Evolutionary conservation across 2,888 invertebrate genomes (phyloP), one percentile per base, ranked within the genome.

Genomic region (Eugnorisma glareosa): DNA sequence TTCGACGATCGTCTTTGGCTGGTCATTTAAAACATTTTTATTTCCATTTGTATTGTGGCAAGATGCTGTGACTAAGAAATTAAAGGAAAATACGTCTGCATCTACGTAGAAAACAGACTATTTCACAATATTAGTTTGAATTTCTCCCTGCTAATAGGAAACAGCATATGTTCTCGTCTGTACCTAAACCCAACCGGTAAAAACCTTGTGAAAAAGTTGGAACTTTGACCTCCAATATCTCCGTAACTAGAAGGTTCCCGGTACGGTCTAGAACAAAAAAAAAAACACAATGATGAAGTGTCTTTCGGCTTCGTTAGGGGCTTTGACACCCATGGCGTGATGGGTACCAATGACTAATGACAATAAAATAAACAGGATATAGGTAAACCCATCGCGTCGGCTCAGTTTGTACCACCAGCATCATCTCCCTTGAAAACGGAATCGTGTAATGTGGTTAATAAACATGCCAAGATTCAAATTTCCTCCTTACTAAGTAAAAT

Each of bases 51-150:
- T 8, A 15, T 15, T 31, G 13, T 8, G 15, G 48, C 35, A 15
- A 11, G 21, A 31, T 15, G 5, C 37, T n/a, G 43, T 78, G 78
- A 79, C 66, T 78, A 67, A 43, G 35, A 78, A 51, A 43, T 28
- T 24, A 18, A 63, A 24, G 71, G 18, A 48, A 67, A 79, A 45
- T 28, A 31, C 43, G 15, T 35, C 11, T 35, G 6, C 54, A 54
- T 51, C 24, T 35, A 21, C n/a, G 24, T 21, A 71, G 18, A 64
- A 35, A 71, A 10, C 45, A 35, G 40, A 24, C 4, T 24, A 15
- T 78, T 67, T 24, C 10, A 43, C 40, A 61, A 67, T 67, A 48
- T 24, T 48, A 37, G n/a, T n/a, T n/a, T n/a, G 10, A 72, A 74
- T 40, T 24, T 11, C 45, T 31, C 18, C 13, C 21, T 21, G 18